Evolutionary conservation across 2,888 invertebrate species (phyloP), one percentile per base, ranked within the genome.

Genomic region (Macaria liturata): DNA sequence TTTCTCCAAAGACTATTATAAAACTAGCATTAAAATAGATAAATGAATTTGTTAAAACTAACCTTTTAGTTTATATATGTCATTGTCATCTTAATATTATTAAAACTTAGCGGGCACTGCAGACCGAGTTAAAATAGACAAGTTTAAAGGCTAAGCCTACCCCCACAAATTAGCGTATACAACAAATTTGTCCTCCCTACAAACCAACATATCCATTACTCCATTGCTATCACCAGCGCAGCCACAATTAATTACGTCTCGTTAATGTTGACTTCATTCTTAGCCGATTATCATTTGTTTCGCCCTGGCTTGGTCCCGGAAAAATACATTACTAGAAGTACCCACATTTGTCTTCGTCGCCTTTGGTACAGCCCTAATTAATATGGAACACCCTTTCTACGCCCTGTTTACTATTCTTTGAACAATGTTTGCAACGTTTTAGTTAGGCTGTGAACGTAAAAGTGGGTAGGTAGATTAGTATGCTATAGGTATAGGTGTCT

Each of bases 241-340:
- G 68, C 74, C 70, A 71, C 85, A 86, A 91, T 89, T 88, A 88
- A 90, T 91, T 78, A 81, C 70, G 72, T 72, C 73, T 84, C 85
- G 83, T 89, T 69, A 67, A 49, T 59, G 67, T 69, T 84, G 88
- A 91, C 88, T 91, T 88, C 88, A 90, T 90, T 90, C 88, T 84
- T 87, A 82, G 81, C 84, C 89, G 90, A 91, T 91, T 91, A 91
- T 88, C 90, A 91, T 91, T 91, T 88, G 88, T 91, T 89, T 89
- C 78, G 84, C 82, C 86, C 71, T 57, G 47, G 54, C 51, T 64
- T 62, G 77, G 83, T 78, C 79, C 76, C 75, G 83, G 88, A 90
- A 90, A 91, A 91, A 90, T 91, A 91, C 84, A 90, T 91, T 88
- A 88, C 78, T 75, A 74, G 72, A 80, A 74, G 61, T 77, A 79